These are phyloP conservation scores for Acrossocheilus wenchowensis DNA, from an alignment of 2,797 vertebrate genomes.

Conservation along the genomic window DNA sequence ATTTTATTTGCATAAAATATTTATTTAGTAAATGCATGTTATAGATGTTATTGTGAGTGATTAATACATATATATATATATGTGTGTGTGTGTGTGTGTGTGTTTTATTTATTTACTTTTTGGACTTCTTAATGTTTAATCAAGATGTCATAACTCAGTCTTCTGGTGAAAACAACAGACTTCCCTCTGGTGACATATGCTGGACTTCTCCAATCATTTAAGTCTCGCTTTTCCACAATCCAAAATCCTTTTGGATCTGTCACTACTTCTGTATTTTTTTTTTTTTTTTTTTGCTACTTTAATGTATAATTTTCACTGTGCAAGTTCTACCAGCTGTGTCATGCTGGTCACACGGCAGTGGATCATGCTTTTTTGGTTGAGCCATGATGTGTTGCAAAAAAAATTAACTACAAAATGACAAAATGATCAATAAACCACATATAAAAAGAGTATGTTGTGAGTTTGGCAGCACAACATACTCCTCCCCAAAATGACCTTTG, in stretches of 20 bases:
- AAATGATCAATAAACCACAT: not conserved
- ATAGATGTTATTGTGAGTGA: not conserved
- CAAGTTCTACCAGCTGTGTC: not conserved
- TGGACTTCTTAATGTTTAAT: not conserved
- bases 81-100: too few relatives aligned
- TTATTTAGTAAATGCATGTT: not conserved
- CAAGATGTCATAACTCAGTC: not conserved
- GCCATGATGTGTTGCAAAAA: not conserved
- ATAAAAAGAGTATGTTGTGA: not conserved
- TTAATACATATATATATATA: not conserved
- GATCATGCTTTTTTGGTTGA: not conserved
- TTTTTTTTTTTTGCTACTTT: not conserved
- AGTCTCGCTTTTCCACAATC: not conserved
- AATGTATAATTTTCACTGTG: not conserved
- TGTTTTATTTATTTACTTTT: not conserved
- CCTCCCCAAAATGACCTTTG: not conserved
- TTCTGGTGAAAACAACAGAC: not conserved
- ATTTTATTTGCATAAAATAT: not conserved
- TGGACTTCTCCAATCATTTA: not conserved
- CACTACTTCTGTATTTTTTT: not conserved
- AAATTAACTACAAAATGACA: not conserved
- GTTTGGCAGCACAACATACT: not conserved
- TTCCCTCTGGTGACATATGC: not conserved
- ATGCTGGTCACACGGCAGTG: not conserved
- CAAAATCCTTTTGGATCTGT: not conserved